Evolutionary conservation across 2,113 vertebrate species (phyloP).

Genomic region (Irena cyanogastra): DNA sequence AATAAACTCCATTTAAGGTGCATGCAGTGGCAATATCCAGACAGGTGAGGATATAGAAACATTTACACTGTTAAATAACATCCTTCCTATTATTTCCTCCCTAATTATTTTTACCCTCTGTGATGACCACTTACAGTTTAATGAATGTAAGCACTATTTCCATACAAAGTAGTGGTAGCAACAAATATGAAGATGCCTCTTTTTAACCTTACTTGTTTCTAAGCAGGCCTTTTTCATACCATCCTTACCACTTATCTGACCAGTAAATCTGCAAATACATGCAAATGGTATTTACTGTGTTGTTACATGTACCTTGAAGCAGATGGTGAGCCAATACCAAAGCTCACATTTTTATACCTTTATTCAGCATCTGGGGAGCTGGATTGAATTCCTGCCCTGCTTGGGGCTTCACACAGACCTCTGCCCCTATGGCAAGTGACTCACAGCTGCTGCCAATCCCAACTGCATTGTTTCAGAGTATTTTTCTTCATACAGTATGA

Average conservation of each 20-base stretch:
- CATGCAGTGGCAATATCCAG: not conserved
- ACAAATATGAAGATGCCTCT: not conserved
- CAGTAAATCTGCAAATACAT: constrained; percentile 7
- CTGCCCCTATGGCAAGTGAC: not conserved
- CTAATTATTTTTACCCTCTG: not conserved
- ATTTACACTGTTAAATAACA: not conserved
- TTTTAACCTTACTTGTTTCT: not conserved
- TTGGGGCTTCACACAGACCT: not conserved
- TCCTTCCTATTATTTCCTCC: not conserved
- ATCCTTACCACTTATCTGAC: constrained; percentile 29
- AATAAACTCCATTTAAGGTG: not conserved
- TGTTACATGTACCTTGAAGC: not conserved
- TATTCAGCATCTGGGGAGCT: not conserved
- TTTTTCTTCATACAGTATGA: constrained; percentile 13
- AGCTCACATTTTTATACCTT: constrained; percentile 6
- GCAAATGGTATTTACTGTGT: not conserved
- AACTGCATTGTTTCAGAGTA: not conserved
- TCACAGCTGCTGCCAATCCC: not conserved
- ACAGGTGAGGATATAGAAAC: not conserved
- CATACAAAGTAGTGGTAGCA: not conserved
- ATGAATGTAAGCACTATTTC: not conserved
- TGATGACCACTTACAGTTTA: not conserved
- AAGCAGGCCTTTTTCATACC: not conserved
- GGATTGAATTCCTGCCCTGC: not conserved
- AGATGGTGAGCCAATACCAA: constrained; percentile 2